Conservation (phyloP, 2,113 vertebrate species). For the Gavia stellata region DNA sequence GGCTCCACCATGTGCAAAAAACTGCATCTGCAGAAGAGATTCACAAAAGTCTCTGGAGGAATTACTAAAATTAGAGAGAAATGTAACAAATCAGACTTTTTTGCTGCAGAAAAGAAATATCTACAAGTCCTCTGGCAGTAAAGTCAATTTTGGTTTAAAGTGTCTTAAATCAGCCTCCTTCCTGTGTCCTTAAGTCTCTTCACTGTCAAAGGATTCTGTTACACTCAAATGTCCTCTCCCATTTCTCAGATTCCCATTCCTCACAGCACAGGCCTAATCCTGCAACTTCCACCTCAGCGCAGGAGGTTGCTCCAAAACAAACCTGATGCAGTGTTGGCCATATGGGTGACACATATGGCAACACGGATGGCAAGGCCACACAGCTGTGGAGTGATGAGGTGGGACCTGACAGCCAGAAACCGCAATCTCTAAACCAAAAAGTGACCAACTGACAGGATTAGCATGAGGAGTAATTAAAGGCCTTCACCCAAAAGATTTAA, state of each 20-base stretch:
- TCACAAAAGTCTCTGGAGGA: neutral
- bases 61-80: neutral
- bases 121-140: neutral
- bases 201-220: neutral
- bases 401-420: neutral
- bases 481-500: neutral
- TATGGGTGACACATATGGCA: rapidly evolving
- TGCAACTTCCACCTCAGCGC: rapidly evolving
- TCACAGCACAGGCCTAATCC: neutral
- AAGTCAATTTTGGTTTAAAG: neutral
- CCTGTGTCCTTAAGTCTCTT: neutral
- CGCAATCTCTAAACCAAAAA: neutral
- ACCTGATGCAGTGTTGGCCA: rapidly evolving
- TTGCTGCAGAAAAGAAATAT: neutral
- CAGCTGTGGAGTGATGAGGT: rapidly evolving
- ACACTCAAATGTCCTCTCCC: neutral
- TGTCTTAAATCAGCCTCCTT: neutral
- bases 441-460: neutral
- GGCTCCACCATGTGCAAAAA: neutral
- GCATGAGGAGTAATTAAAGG: neutral
- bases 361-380: rapidly evolving
- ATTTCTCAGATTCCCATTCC: neutral
- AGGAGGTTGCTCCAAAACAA: neutral
- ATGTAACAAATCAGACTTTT: neutral
- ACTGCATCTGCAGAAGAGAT: neutral